Evolutionary conservation across 2,113 vertebrate genomes (phyloP), one percentile per base, ranked within the genome.

Genomic region (Muscicapa adusta): DNA sequence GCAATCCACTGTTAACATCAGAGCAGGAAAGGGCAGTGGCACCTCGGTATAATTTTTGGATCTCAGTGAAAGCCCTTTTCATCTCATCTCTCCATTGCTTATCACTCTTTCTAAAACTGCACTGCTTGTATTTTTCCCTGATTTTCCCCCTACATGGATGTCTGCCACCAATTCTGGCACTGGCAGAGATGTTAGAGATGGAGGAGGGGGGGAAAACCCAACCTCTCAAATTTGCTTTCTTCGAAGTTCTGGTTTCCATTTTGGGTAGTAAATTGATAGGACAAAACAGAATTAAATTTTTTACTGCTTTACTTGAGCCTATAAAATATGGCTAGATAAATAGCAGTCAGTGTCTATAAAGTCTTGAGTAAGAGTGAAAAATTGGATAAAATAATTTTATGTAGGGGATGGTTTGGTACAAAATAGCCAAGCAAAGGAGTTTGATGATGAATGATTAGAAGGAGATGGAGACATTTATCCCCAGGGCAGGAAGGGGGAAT

Each of bases 391-490:
- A 85, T 85, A 2, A 23, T 91, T 82, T 82, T 54, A 31, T 24
- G 16, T 53, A 45, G 25, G 14, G 42, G 23, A 72, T 3, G 5
- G 34, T 85, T 89, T 85, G 56, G 54, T 89, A 79, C n/a, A 62
- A 93, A 90, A 88, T 14, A 91, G 38, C 62, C 66, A 56, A 54
- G 77, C 0, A 0, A 54, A 88, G 42, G 74, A 76, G 45, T 82
- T 62, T 56, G 47, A 65, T 73, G 54, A 72, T 5, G 16, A 71
- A 47, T 79, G 58, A 67, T 91, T 56, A 88, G 47, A 90, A 89
- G 43, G 28, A 40, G 58, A 76, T 65, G 34, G 54, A 94, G 81
- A 88, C 42, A 93, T 94, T 93, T 91, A 61, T 91, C 91, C 58
- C 48, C 83, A 73, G 51, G 85, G 63, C 58, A 48, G 71, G 58